Base-by-base conservation (phyloP, 2,113 vertebrate species). In the Phoxinus phoxinus region DNA sequence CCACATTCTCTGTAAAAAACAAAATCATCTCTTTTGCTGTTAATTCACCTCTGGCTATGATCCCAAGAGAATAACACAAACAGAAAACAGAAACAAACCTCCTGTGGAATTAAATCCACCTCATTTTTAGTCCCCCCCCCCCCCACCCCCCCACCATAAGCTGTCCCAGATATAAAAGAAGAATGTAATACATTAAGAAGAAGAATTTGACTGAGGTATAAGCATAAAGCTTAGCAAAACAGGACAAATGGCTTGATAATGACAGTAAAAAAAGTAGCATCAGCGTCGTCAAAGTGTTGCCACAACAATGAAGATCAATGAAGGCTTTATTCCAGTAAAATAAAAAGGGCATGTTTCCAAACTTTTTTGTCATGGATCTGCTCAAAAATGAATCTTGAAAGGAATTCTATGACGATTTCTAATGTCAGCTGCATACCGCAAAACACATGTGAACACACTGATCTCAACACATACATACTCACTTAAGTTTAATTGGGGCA, bases 401-500 rank as follows among this genome's bases (percentile, higher is more conserved):
- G 17, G 48, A 37, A 7, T 37, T 37, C 6, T 41, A 41, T 41
- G 41, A 41, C 8, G 41, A 41, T 41, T 80, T 44, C 56, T 46
- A 63, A 63, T 5, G 2, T 63, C 59, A 56, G 65, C 78, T 8
- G 13, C 44, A 23, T 44, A n/a, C 19, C 6, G 25, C 72, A 67
- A 19, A 78, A 48, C 13, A 30, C 30, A 65, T 58, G 65, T 48
- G 19, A 61, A 61, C 53, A 25, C 63, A 56, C 17, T 17, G 63
- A 63, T 56, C 32, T 61, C 77, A 79, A 19, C 46, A 83, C 17
- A 59, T 15, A 67, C 41, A 25, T 13, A 48, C 37, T 58, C 2
- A 4, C 27, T 67, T 19, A 32, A 35, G 41, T 88, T 92, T 90
- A 89, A 90, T 59, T 30, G 86, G 71, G 80, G 76, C 72, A 51